These are phyloP conservation scores for Prionailurus viverrinus DNA, from an alignment of 2,113 vertebrate species.

Conservation along the genomic window DNA sequence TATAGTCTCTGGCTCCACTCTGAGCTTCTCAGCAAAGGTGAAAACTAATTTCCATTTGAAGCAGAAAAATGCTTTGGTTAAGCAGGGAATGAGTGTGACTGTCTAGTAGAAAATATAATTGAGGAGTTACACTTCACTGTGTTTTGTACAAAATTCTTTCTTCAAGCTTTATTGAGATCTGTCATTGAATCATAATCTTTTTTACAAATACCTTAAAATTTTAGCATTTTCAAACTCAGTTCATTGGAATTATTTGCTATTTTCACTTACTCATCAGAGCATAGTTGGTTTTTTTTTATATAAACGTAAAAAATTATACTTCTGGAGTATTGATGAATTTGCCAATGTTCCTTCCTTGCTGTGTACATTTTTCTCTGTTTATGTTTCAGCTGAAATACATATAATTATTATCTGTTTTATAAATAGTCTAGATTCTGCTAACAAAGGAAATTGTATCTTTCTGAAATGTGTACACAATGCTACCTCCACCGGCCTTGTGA, in stretches of 20 bases:
- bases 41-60: constrained; percentile 24
- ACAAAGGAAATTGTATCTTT: not conserved
- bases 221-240: not conserved
- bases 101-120: not conserved
- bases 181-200: constrained; percentile 24
- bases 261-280: constrained; percentile 39
- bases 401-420: constrained; percentile 21
- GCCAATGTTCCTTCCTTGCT: not conserved
- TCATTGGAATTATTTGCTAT: not conserved
- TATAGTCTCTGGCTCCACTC: not conserved
- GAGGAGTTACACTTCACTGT: not conserved
- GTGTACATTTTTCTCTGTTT: not conserved
- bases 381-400: constrained; percentile 17
- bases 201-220: constrained; percentile 30
- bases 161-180: constrained; percentile 42
- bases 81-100: not conserved
- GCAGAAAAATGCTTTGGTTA: constrained; percentile 13
- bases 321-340: constrained; percentile 43
- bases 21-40: constrained; percentile 16
- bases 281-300: not conserved
- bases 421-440: constrained; percentile 11
- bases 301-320: constrained; percentile 21
- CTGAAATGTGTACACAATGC: not conserved
- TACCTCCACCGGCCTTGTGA: not conserved
- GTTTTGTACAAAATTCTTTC: constrained; percentile 19